A percentile compares a stretch with the other conserved stretches of the same genome.
Conservation (phyloP, 53 echinoderm and acorn worm genomes). For the Stichopus horrens region DNA sequence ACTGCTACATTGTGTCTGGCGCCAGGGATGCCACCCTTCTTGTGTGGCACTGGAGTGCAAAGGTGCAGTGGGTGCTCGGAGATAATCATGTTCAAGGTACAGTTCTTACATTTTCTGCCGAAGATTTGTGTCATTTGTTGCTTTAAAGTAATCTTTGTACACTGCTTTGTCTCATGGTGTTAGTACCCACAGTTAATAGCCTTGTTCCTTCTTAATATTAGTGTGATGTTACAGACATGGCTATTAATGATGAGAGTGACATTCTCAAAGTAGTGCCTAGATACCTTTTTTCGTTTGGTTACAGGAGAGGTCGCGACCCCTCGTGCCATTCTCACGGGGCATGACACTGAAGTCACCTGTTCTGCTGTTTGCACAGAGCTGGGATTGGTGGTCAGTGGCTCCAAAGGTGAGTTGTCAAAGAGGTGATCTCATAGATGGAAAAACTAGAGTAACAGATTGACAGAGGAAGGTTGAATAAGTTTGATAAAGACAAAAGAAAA, state of each 20-base stretch:
- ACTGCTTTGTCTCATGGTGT: no score
- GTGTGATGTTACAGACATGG: no score
- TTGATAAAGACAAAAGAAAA: not conserved
- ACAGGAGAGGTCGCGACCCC: slow-evolving; percentile 98
- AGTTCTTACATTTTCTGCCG: no score
- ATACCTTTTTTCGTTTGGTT: not conserved
- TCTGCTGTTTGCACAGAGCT: slow-evolving; percentile 97
- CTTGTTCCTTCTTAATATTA: no score
- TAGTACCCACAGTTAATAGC: no score
- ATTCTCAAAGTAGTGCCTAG: no score
- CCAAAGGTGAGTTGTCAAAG: slow-evolving; percentile 63
- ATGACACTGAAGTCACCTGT: slow-evolving; percentile 96
- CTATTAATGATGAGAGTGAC: no score
- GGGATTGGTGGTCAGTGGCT: slow-evolving; percentile 96
- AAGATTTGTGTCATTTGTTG: no score
- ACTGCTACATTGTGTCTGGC: slow-evolving; percentile 97
- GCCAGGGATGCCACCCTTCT: slow-evolving; percentile 94
- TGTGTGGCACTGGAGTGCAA: slow-evolving; percentile 99
- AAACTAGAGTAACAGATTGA: not conserved
- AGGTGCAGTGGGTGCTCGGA: slow-evolving; percentile 96
- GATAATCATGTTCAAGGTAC: slow-evolving; percentile 91
- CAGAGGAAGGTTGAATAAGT: not conserved
- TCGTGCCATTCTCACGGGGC: slow-evolving; percentile 94
- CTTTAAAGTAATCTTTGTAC: no score
- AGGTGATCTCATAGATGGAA: no score